Evolutionary conservation across 2,888 invertebrate species (phyloP).

Genomic region (Liposcelis brunnea): DNA sequence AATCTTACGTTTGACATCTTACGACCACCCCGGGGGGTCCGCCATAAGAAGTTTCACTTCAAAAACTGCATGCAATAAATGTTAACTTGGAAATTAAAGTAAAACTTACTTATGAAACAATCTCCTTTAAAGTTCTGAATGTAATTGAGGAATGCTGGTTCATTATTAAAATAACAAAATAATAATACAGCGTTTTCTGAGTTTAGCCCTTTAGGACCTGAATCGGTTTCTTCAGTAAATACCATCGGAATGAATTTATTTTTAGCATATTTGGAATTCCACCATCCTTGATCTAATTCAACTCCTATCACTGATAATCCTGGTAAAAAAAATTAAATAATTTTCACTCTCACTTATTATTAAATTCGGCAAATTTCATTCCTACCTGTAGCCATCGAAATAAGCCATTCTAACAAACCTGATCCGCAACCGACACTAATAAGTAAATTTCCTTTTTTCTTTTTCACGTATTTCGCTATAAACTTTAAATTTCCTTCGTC

Average conservation of each 20-base stretch:
- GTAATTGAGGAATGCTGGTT: conserved; percentile 9
- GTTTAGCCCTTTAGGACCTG: neutral
- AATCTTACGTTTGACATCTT: too few relatives aligned
- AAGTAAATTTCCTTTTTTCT: conserved; percentile 14
- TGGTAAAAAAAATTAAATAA: conserved; percentile 11
- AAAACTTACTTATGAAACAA: conserved; percentile 5
- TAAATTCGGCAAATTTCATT: neutral
- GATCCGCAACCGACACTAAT: conserved; percentile 24
- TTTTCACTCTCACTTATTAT: neutral
- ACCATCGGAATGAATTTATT: neutral
- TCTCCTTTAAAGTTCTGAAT: neutral
- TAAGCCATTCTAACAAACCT: conserved; percentile 24
- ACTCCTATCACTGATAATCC: conserved; percentile 20
- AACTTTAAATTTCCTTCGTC: conserved; percentile 17
- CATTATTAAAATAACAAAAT: conserved; percentile 11
- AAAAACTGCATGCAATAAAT: too few relatives aligned
- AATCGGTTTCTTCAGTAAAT: neutral
- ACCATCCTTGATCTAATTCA: conserved; percentile 23
- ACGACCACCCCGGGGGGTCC: too few relatives aligned
- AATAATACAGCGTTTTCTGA: neutral
- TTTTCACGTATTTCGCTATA: conserved; percentile 13
- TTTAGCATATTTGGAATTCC: conserved; percentile 16
- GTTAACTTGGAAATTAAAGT: too few relatives aligned
- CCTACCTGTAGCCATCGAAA: conserved; percentile 17
- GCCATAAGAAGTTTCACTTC: too few relatives aligned